Percentiles rank a stretch among this genome's conserved stretches.
These are phyloP conservation scores for Rotaria sp. DNA, from an alignment of 2,888 invertebrate species.

Conservation along the genomic window DNA sequence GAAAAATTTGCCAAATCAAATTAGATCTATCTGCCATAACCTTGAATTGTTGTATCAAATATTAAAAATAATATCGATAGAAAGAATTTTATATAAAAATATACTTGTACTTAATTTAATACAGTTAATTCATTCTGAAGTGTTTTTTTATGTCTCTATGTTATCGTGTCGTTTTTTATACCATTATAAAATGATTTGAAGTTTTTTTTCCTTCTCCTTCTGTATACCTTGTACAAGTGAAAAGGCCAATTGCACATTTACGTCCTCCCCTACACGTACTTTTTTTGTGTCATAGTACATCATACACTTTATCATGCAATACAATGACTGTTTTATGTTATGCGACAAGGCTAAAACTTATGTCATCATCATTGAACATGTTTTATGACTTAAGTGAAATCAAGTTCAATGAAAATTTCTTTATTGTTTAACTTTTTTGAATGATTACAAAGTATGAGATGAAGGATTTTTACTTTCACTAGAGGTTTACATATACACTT, in stretches of 20 bases:
- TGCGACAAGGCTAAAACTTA: background rate
- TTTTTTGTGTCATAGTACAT: background rate
- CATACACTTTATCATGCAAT: background rate
- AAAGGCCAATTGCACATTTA: slow-evolving; percentile 15
- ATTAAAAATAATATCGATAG: background rate
- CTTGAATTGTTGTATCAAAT: background rate
- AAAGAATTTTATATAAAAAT: background rate
- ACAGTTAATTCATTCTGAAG: background rate
- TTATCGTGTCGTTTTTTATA: background rate
- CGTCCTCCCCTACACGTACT: background rate
- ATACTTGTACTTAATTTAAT: background rate
- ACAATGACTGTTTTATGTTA: background rate
- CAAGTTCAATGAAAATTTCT: background rate
- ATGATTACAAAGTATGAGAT: background rate
- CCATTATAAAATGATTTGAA: background rate
- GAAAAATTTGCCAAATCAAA: background rate
- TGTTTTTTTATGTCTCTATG: background rate
- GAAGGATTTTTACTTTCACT: too few relatives aligned
- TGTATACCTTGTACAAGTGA: background rate
- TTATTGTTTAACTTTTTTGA: background rate
- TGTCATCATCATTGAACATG: background rate
- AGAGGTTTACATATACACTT: background rate
- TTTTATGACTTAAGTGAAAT: background rate
- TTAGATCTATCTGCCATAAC: background rate
- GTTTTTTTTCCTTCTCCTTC: background rate